Base-by-base conservation (phyloP, 30 jellyfish, hydroid and myxozoan species). In the Cassiopea andromeda region DNA sequence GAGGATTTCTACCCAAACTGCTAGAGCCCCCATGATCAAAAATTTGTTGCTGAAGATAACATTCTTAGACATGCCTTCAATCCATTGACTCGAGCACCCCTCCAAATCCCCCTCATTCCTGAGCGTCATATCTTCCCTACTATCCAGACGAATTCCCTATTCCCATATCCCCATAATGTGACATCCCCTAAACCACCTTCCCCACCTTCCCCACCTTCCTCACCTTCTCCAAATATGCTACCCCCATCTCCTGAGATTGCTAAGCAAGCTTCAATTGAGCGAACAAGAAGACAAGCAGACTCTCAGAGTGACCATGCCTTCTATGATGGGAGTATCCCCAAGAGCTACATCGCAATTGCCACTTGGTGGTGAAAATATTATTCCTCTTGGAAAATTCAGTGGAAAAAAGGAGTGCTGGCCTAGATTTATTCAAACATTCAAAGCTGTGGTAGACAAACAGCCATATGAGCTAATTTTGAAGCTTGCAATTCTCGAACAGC, bases 401-500 rank as follows among this genome's bases (percentile, higher is more conserved):
- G 86, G 86, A 77, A 77, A 77, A 49, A 77, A 77, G 45, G 73
- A 77, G 46, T 46, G 47, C 54, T 77, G 86, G 86, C 86, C 86
- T 45, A 77, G 45, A 77, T 77, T 77, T 19, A 81, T 68, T 3
- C 90, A 61, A 44, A 57, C 79, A 19, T 61, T 60, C 68, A 81
- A 81, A 38, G 90, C 90, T 18, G 90, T 54, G 68, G 90, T 81
- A 27, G 90, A 81, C 83, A 81, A 57, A 15, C 90, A 60, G 69
- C 90, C 68, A 44, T 60, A 81, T 60, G 90, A 81, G 60, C 86
- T 43, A 10, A 77, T 77, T 57, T 73, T 77, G 47, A 77, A 44
- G 86, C 86, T 77, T 77, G 86, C 86, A 57, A 77, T 77, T 46
- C 86, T 75, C 84, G 84, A 75, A 75, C 84, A 75, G 84, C 84